Evolutionary conservation across 2,888 invertebrate genomes (phyloP), one percentile per base, ranked within the genome.

Genomic region (Cosmia pyralina): DNA sequence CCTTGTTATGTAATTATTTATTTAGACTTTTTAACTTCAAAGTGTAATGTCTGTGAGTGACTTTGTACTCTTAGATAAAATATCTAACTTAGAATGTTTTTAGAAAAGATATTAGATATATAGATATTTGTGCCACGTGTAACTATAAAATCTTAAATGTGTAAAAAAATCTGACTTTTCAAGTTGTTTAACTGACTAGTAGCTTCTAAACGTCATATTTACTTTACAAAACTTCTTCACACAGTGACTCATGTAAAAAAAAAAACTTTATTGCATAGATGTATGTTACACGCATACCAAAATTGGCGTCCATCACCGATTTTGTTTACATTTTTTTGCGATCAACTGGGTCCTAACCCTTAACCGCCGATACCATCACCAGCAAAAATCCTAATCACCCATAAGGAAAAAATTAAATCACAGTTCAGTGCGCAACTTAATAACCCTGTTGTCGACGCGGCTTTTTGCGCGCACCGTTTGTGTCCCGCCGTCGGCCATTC

Each of bases 401-500:
- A 79, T 82, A 73, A 72, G 59, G 52, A 28, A 75, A 73, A 81
- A 75, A 69, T 62, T 46, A 72, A 69, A 58, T 58, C 57, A 50
- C 63, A 66, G 72, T 71, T 70, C 66, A 75, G 57, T 77, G 76
- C 65, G 72, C 79, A 80, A 87, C 78, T 76, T 53, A 81, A 86
- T 86, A 82, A 75, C 60, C 13, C 46, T 19, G 68, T 67, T 19
- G 68, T 67, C 57, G 74, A 74, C 76, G 72, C 81, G 83, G 83
- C 79, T 88, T 89, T 89, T 89, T 86, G 86, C 82, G 85, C 82
- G 83, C 84, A 81, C 88, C 87, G 88, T 87, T 90, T 88, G 88
- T 87, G 88, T 82, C 86, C 84, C 82, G 85, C 86, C 89, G 80
- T 88, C 88, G 90, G 85, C 81, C 85, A 79, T 84, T 80, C 86